These are phyloP conservation scores for Aplysina aerophoba DNA, from an alignment of 37 sponge, comb jelly and placozoan genomes.

Conservation along the genomic window DNA sequence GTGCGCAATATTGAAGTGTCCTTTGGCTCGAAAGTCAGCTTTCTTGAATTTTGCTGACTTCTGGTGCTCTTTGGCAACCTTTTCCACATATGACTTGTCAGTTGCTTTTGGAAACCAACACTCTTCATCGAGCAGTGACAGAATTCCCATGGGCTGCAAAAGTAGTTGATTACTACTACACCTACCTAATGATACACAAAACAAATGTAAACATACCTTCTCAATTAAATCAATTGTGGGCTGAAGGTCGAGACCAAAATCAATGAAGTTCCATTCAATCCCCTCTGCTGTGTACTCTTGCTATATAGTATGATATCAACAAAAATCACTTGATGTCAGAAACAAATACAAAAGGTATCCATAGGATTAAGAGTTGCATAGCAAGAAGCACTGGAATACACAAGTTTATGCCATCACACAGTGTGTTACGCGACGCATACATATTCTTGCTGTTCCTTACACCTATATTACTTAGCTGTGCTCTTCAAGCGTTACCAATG, in stretches of 20 bases:
- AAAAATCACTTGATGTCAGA: not conserved
- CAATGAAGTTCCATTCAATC: slow-evolving; percentile 99
- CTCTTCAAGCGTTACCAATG: too few relatives aligned
- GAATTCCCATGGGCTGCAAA: slow-evolving; percentile 89
- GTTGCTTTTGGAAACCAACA: slow-evolving; percentile 96
- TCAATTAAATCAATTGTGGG: slow-evolving; percentile 99
- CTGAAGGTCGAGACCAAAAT: slow-evolving; percentile 99
- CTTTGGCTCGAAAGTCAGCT: slow-evolving; percentile 93
- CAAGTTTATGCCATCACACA: too few relatives aligned
- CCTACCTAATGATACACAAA: too few relatives aligned
- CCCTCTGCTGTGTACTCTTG: slow-evolving; percentile 98
- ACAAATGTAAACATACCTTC: slow-evolving; percentile 69
- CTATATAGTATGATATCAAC: slow-evolving; percentile 31
- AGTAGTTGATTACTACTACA: not conserved
- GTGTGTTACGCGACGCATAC: too few relatives aligned
- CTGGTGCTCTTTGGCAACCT: slow-evolving; percentile 80
- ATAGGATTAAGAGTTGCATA: too few relatives aligned
- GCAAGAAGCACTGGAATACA: too few relatives aligned
- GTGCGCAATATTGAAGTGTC: slow-evolving; percentile 93
- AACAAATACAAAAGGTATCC: not conserved
- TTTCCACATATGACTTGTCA: slow-evolving; percentile 93
- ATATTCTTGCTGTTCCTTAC: too few relatives aligned
- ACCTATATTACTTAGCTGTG: too few relatives aligned
- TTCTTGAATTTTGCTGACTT: slow-evolving; percentile 83
- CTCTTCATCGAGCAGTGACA: slow-evolving; percentile 97